Evolutionary conservation across 2,888 invertebrate genomes (phyloP).

Genomic region (Drosophila mimetica): DNA sequence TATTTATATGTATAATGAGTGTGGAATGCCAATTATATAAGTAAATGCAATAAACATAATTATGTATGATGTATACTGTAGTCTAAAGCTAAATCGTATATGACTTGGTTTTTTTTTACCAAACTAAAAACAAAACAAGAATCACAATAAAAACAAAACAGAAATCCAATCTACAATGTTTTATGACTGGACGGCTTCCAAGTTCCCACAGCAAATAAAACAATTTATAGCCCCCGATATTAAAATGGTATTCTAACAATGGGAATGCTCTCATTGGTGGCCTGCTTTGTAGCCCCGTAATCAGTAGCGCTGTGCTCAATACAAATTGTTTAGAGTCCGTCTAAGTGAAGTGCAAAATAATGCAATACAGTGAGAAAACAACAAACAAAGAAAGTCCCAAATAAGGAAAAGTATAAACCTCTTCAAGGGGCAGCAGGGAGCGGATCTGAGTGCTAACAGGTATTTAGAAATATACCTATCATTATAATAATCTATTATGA

Average conservation of each 20-base stretch:
- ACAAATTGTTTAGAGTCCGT: conserved; percentile 9
- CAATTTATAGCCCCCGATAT: neutral
- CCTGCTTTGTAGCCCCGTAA: conserved; percentile 15
- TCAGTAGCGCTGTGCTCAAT: conserved; percentile 16
- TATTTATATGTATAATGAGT: conserved; percentile 18
- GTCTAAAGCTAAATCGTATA: conserved; percentile 34
- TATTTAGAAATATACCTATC: neutral
- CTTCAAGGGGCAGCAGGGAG: neutral
- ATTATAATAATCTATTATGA: no score
- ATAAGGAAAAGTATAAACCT: neutral
- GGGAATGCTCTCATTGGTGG: conserved; percentile 14
- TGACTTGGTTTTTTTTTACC: conserved; percentile 40
- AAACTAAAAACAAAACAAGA: conserved; percentile 30
- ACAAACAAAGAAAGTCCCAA: conserved; percentile 12
- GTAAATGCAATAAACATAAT: conserved; percentile 40
- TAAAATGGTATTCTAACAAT: conserved; percentile 8
- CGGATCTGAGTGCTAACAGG: neutral
- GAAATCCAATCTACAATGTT: conserved; percentile 8
- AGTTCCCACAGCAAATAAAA: neutral
- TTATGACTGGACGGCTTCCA: conserved; percentile 15
- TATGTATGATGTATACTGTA: conserved; percentile 41
- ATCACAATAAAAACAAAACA: conserved; percentile 26
- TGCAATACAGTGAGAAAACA: conserved; percentile 10
- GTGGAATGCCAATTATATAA: conserved; percentile 51
- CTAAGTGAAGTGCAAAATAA: conserved; percentile 29